phyloP scores from a whole-genome alignment of 2,888 invertebrate genomes.

The Diloba caeruleocephala region DNA sequence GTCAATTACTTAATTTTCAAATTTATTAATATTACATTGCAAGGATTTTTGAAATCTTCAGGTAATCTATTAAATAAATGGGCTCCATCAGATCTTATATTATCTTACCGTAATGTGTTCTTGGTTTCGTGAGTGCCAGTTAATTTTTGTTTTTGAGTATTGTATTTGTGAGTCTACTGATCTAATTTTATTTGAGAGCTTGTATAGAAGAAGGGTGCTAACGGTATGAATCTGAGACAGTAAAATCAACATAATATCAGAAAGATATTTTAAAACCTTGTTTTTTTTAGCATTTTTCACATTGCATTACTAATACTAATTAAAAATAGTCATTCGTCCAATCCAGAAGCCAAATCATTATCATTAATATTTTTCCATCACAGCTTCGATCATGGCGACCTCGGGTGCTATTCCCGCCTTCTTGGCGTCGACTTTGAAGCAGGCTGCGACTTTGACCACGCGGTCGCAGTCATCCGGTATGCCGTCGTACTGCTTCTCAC shows the following conservation, averaged over 20 bases:
- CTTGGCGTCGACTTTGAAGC: constrained; percentile 77
- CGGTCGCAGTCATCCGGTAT: constrained; percentile 77
- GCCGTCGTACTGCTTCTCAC: constrained; percentile 77
- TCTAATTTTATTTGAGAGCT: too few relatives aligned
- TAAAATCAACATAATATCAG: background rate
- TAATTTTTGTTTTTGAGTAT: too few relatives aligned
- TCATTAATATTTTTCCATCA: constrained; percentile 75
- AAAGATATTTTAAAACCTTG: constrained; percentile 21
- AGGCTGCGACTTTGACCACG: constrained; percentile 81
- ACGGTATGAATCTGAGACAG: too few relatives aligned
- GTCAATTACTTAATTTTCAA: too few relatives aligned
- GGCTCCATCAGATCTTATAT: too few relatives aligned
- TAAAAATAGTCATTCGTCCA: constrained; percentile 11
- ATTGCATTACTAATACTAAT: constrained; percentile 24
- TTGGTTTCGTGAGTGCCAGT: too few relatives aligned
- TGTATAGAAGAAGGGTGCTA: too few relatives aligned
- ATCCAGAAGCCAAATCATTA: background rate
- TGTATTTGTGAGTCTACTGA: too few relatives aligned
- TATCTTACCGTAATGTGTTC: too few relatives aligned
- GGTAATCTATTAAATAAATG: too few relatives aligned
- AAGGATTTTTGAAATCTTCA: too few relatives aligned
- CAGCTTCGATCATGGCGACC: constrained; percentile 82
- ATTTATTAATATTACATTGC: too few relatives aligned
- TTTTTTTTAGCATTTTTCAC: constrained; percentile 21
- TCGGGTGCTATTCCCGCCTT: constrained; percentile 81